Evolutionary conservation across 1,140 invertebrate species (phyloP), one percentile per base, ranked within the genome.

Genomic region (Magallana gigas): DNA sequence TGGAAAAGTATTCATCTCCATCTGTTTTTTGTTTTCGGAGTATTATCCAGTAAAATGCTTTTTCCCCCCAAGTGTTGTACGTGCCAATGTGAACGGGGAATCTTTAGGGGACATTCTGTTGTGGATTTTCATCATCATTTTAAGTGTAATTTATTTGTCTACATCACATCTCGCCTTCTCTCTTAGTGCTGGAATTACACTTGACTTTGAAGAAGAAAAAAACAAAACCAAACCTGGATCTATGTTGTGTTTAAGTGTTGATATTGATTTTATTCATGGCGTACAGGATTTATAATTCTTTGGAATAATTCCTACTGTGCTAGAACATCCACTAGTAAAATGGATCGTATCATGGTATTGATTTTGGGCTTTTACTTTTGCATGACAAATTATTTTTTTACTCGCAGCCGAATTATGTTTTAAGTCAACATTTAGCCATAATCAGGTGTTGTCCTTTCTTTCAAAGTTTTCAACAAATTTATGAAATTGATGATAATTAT

Each of bases 1-100:
- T 76, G 68, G 68, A 76, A 76, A 76, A 76, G 68, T 76, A 76
- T 76, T 76, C 68, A 29, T 76, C 68, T 76, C 68, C 68, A 76
- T 76, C 68, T 76, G 68, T 76, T 76, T 76, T 76, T 76, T 76
- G 68, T 76, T 76, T 29, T 76, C 68, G 68, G 68, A 76, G 68
- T 76, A 76, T 76, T 76, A 76, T 29, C 68, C 68, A 76, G 68
- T 76, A 76, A 76, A 76, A 29, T 8, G 18, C 68, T 76, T 76
- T 76, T 76, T 76, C 14, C 36, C 14, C 36, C 68, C 68, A 9
- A 11, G 68, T 76, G 68, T 76, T 76, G 68, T 76, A 76, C 36
- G 68, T 76, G 68, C 68, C 68, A 76, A 76, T 76, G 68, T 76
- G 68, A 76, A 76, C 29, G 68, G 68, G 23, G 23, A 76, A 11